Conservation (phyloP, 2,888 invertebrate genomes). For the Caenorhabditis becei region DNA sequence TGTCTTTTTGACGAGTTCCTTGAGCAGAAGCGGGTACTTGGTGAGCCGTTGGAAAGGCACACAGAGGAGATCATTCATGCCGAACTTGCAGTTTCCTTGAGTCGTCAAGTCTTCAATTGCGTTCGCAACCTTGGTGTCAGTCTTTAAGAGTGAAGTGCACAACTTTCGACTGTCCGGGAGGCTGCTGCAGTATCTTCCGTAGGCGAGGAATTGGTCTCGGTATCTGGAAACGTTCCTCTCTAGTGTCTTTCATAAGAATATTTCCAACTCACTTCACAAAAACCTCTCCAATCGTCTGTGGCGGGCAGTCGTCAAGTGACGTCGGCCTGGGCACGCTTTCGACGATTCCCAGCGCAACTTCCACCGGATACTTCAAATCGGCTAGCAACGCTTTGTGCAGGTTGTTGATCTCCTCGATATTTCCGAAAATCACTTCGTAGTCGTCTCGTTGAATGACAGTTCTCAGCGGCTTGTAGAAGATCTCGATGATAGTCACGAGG, state of each 20-base stretch:
- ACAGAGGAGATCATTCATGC: constrained; percentile 94
- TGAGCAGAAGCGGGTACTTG: constrained; percentile 95
- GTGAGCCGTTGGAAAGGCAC: constrained; percentile 99
- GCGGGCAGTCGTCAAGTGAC: constrained; percentile 20
- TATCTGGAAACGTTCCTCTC: constrained; percentile 84
- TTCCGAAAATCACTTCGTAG: constrained; percentile 90
- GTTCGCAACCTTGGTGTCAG: constrained; percentile 27
- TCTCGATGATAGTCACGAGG: constrained; percentile 84
- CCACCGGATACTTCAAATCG: constrained; percentile 72
- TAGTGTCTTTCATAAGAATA: no score
- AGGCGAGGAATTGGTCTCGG: constrained; percentile 92
- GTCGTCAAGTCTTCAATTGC: constrained; percentile 90
- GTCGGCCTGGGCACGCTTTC: constrained; percentile 58
- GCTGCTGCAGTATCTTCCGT: constrained; percentile 96
- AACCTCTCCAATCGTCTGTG: constrained; percentile 86
- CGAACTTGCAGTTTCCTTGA: constrained; percentile 89
- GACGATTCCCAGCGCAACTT: constrained; percentile 40
- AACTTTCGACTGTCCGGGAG: constrained; percentile 91
- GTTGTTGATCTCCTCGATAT: constrained; percentile 86
- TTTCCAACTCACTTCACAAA: constrained; percentile 87
- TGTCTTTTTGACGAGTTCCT: constrained; percentile 84
- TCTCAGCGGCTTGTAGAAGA: constrained; percentile 84
- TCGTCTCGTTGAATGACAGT: constrained; percentile 88
- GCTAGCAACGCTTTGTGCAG: constrained; percentile 66
- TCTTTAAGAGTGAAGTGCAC: constrained; percentile 72